Conservation (phyloP, 2,797 vertebrate species). For the Phalanger gymnotis region DNA sequence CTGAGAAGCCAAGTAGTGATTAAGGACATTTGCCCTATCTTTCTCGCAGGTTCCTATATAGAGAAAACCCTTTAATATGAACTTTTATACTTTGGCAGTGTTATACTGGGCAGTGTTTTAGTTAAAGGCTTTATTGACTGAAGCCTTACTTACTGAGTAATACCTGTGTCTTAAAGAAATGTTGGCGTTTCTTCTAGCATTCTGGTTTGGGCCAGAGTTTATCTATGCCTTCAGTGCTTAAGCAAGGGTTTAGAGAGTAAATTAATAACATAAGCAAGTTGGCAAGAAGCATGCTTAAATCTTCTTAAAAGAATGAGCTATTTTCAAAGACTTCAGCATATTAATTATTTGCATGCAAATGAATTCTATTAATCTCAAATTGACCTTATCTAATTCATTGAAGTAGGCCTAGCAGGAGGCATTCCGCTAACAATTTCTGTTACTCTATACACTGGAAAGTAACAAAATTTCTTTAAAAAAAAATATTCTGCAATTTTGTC, state of each 20-base stretch:
- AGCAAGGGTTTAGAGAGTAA: conserved; percentile 58
- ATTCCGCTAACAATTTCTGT: conserved; percentile 59
- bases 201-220: conserved; percentile 33
- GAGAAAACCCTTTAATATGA: background rate
- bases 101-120: background rate
- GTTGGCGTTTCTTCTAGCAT: background rate
- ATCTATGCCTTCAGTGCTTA: conserved; percentile 34
- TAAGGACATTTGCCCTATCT: background rate
- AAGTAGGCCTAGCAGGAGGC: conserved; percentile 57
- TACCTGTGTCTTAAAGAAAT: conserved; percentile 10
- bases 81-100: background rate
- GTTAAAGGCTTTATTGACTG: background rate
- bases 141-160: background rate
- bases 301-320: conserved; percentile 63
- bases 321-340: conserved; percentile 66
- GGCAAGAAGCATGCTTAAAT: conserved; percentile 57
- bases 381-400: conserved; percentile 72
- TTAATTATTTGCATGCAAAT: conserved; percentile 68
- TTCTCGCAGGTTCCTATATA: background rate
- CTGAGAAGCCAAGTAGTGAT: background rate
- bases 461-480: background rate
- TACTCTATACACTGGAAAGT: background rate
- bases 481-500: background rate
- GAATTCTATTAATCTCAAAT: conserved; percentile 69
- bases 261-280: conserved; percentile 65